These are phyloP conservation scores for Coluber constrictor DNA, from an alignment of 2,797 vertebrate genomes.

Conservation along the genomic window DNA sequence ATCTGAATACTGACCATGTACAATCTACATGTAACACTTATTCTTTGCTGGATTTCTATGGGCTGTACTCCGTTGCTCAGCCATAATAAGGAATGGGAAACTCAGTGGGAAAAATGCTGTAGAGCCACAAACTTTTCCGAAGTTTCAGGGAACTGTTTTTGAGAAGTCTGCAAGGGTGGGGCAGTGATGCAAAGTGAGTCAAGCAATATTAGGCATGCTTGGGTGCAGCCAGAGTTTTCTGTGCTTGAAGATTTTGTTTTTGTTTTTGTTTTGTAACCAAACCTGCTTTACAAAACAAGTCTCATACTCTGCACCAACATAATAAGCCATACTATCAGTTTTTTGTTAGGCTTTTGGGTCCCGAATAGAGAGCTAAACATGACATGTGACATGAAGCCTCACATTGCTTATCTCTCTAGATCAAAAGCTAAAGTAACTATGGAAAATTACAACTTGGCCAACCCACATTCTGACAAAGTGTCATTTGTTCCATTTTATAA, in stretches of 20 bases:
- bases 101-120: background rate
- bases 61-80: no score
- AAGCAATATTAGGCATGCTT: background rate
- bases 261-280: background rate
- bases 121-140: background rate
- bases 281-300: background rate
- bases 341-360: background rate
- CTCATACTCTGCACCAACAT: background rate
- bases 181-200: background rate
- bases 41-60: background rate
- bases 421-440: background rate
- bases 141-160: background rate
- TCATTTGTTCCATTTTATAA: background rate
- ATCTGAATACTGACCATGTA: background rate
- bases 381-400: background rate
- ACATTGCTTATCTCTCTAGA: background rate
- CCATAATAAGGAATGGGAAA: background rate
- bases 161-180: background rate
- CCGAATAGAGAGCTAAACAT: background rate
- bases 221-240: background rate
- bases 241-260: background rate
- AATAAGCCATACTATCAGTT: background rate
- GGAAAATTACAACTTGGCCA: background rate
- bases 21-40: background rate
- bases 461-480: background rate